Base-by-base conservation (phyloP, 2,113 vertebrate species). In the Piliocolobus tephrosceles region DNA sequence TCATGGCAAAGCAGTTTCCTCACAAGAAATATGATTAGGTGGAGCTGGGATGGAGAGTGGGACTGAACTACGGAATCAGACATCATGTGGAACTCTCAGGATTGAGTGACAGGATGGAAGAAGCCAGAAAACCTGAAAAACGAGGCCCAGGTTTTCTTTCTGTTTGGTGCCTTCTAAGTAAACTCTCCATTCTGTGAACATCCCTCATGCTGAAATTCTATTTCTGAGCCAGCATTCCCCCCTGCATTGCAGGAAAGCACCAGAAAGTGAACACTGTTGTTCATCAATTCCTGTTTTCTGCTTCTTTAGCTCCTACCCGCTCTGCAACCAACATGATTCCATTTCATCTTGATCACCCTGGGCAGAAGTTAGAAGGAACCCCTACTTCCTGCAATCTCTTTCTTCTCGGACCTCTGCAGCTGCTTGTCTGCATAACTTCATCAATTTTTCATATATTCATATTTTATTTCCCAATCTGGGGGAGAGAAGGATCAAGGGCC, bases 391-490 rank as follows among this genome's bases (percentile, higher is more conserved):
- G 38, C 40, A 81, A 79, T 96, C 82, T 47, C 45, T 79, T 90
- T 92, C 32, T 89, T 55, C 85, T 81, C 43, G 64, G 55, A 91
- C 91, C 20, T 82, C 32, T 73, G 11, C 18, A 87, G 64, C 11
- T 86, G 80, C 43, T 81, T 88, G 8, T 81, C 32, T 94, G 14
- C 5, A 22, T 91, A 95, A 94, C 47, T 93, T 68, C 55, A 92
- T 75, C 23, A 96, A 76, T 8, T 90, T 90, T 95, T 93, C 75
- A 87, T 30, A 66, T 89, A 91, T 83, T 93, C 40, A 70, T 81
- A 88, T 64, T 94, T 96, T 87, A 93, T 75, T 95, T 94, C 83
- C 76, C 86, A 47, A 45, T 66, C 52, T 93, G 87, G 30, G 95
- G 61, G 40, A 18, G 91, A 25, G 95, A 50, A 45, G 32, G 70